Conservation (phyloP, 1,140 invertebrate genomes). For the Choristoneura fumiferana region DNA sequence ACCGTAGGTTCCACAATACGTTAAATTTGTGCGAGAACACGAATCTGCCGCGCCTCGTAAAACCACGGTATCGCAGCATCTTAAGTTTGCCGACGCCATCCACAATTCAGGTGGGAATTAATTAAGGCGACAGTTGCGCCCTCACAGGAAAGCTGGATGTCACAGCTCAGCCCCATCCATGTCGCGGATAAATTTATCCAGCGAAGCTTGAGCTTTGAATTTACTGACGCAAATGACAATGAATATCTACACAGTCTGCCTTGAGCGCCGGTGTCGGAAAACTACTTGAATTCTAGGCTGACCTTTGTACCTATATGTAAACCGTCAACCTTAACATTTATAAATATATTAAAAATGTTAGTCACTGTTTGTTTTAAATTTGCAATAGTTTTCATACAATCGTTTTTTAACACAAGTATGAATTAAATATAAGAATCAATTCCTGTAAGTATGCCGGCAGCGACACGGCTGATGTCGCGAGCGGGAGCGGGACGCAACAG, state of each 20-base stretch:
- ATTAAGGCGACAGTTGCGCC: constrained; percentile 15
- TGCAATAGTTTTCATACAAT: too few relatives aligned
- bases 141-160: constrained; percentile 1
- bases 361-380: too few relatives aligned
- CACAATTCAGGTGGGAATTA: constrained; percentile 17
- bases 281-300: too few relatives aligned
- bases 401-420: too few relatives aligned
- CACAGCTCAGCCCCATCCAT: constrained; percentile 13
- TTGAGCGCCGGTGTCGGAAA: too few relatives aligned
- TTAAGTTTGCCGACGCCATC: background rate
- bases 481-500: constrained; percentile 62
- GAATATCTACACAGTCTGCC: too few relatives aligned
- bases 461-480: constrained; percentile 26
- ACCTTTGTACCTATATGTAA: too few relatives aligned
- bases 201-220: constrained; percentile 8
- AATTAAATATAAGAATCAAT: constrained; percentile 21
- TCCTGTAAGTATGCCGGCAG: constrained; percentile 24
- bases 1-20: constrained; percentile 11
- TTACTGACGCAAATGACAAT: background rate
- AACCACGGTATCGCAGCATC: background rate
- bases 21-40: constrained; percentile 15
- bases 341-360: too few relatives aligned
- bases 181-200: constrained; percentile 8
- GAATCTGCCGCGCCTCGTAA: background rate
- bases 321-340: too few relatives aligned